Conservation (phyloP, 2,113 vertebrate species). For the Carettochelys insculpta region DNA sequence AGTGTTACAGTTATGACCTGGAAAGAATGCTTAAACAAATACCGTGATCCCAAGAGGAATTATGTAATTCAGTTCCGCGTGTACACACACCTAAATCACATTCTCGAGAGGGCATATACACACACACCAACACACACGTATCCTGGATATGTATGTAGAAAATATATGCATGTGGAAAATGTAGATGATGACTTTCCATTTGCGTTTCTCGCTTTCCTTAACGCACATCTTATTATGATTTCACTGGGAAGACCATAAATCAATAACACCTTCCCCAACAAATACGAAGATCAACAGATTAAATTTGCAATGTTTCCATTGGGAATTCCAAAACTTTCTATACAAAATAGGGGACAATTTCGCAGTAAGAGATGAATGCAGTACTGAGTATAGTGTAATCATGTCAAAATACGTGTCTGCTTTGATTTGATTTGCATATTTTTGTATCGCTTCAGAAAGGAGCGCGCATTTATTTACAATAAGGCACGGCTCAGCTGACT, state of each 20-base stretch:
- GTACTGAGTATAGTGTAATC: slow-evolving; percentile 55
- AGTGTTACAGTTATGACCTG: slow-evolving; percentile 53
- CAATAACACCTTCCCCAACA: background rate
- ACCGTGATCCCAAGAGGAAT: slow-evolving; percentile 14
- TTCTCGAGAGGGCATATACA: too few species aligned
- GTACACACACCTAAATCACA: slow-evolving; percentile 26
- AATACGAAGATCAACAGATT: slow-evolving; percentile 19
- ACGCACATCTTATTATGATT: background rate
- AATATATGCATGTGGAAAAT: background rate
- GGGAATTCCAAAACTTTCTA: slow-evolving; percentile 32
- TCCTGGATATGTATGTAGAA: background rate
- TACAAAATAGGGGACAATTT: slow-evolving; percentile 46
- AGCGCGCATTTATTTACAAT: slow-evolving; percentile 41
- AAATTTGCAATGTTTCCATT: slow-evolving; percentile 6
- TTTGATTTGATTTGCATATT: slow-evolving; percentile 66
- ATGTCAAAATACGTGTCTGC: slow-evolving; percentile 69
- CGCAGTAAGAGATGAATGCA: slow-evolving; percentile 43
- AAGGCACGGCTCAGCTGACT: slow-evolving; percentile 45
- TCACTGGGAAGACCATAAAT: background rate
- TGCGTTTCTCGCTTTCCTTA: background rate
- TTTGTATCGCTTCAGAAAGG: slow-evolving; percentile 44
- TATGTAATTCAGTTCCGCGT: slow-evolving; percentile 29
- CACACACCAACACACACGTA: too few species aligned
- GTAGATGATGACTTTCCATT: background rate
- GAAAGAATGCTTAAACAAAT: slow-evolving; percentile 52